These are phyloP conservation scores for Epizoanthus ramosus DNA, from an alignment of 92 coral and sea anemone species.

Conservation along the genomic window DNA sequence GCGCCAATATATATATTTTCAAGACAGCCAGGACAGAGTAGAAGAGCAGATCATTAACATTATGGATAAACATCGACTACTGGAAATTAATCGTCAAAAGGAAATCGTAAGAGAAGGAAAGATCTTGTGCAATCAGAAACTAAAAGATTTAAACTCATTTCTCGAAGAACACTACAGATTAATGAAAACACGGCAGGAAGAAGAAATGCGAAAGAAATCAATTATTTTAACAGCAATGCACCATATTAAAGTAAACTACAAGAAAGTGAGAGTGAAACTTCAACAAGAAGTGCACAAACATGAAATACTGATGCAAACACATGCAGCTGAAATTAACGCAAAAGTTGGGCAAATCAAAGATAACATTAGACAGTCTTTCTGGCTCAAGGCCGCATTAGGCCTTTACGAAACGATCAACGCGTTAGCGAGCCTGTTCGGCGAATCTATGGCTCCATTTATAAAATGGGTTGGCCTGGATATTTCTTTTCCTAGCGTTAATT, in stretches of 20 bases:
- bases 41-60: conserved; percentile 51
- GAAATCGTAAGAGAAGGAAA: conserved; percentile 62
- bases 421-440: conserved; percentile 55
- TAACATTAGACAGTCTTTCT: conserved; percentile 59
- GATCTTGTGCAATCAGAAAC: conserved; percentile 59
- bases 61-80: conserved; percentile 70
- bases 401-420: conserved; percentile 50
- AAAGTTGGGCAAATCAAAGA: conserved; percentile 52
- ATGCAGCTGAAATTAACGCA: conserved; percentile 64
- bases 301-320: conserved; percentile 44
- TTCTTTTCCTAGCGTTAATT: conserved; percentile 53
- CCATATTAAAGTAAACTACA: conserved; percentile 45
- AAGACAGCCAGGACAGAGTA: conserved; percentile 36
- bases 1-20: conserved; percentile 53
- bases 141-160: conserved; percentile 48
- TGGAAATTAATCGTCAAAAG: conserved; percentile 69
- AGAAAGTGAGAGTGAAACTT: conserved; percentile 52
- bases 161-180: conserved; percentile 59
- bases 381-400: conserved; percentile 72
- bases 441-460: conserved; percentile 66
- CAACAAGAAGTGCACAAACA: conserved; percentile 48
- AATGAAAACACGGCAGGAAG: conserved; percentile 60
- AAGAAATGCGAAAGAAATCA: conserved; percentile 64
- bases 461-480: conserved; percentile 76
- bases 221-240: conserved; percentile 64